Conservation (phyloP, 2,113 vertebrate species). For the Phylloscopus trochilus region DNA sequence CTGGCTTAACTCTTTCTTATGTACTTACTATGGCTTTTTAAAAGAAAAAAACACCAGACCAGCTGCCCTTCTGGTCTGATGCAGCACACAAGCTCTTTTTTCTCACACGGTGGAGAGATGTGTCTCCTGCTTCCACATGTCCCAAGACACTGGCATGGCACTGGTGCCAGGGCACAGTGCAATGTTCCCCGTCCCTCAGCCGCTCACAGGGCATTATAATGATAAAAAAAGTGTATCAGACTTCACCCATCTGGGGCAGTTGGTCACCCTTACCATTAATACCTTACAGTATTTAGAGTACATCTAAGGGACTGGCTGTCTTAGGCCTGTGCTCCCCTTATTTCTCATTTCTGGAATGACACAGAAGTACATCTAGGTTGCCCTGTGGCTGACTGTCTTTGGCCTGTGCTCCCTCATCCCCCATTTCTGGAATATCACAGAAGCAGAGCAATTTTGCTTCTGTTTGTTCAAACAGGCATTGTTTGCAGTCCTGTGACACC, state of each 20-base stretch:
- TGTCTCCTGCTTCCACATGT: neutral
- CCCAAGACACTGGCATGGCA: neutral
- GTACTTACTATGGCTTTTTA: neutral
- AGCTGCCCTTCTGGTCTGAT: neutral
- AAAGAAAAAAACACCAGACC: neutral
- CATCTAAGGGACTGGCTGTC: neutral
- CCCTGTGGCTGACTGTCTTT: neutral
- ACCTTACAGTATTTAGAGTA: neutral
- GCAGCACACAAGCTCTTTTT: neutral
- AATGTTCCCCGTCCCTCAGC: neutral
- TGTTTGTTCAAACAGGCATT: neutral
- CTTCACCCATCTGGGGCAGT: neutral
- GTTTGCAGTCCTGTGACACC: neutral
- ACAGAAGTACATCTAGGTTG: neutral
- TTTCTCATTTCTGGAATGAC: neutral
- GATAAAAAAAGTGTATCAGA: neutral
- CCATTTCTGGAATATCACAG: neutral
- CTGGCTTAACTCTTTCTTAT: neutral
- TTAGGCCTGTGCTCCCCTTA: neutral
- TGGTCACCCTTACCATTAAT: neutral
- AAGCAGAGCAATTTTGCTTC: neutral
- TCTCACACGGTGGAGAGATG: neutral
- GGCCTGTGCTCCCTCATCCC: neutral
- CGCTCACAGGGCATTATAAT: neutral
- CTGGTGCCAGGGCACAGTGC: neutral